These are phyloP conservation scores for Trematocara macrostoma DNA, from an alignment of 2,113 vertebrate genomes.

Conservation along the genomic window DNA sequence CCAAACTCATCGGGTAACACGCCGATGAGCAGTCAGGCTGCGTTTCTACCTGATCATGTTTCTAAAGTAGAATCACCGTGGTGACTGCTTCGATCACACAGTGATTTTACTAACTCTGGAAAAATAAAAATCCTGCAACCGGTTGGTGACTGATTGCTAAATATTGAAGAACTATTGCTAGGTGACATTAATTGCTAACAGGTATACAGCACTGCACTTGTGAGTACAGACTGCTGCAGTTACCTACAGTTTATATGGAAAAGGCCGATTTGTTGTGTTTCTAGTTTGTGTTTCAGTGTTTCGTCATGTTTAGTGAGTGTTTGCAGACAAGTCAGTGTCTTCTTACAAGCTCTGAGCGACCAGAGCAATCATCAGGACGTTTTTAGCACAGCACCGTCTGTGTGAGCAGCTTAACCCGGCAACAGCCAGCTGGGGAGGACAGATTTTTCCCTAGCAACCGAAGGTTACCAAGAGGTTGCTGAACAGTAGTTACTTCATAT, in stretches of 20 bases:
- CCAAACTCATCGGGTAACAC: background rate
- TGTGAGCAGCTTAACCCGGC: background rate
- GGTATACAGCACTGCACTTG: background rate
- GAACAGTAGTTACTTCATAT: background rate
- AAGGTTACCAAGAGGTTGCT: background rate
- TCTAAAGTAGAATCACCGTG: background rate
- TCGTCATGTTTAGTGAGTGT: background rate
- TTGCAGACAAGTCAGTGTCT: background rate
- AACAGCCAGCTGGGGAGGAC: background rate
- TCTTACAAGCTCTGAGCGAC: background rate
- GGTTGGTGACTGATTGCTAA: background rate
- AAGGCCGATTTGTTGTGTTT: background rate
- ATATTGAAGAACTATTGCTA: background rate
- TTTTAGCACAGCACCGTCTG: background rate
- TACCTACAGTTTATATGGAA: background rate
- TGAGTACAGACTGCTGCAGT: background rate
- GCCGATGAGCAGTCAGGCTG: background rate
- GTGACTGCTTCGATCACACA: background rate
- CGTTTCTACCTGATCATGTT: background rate
- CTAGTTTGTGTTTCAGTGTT: background rate
- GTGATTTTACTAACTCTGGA: background rate
- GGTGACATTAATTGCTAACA: background rate
- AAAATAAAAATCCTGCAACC: background rate
- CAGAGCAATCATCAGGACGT: background rate
- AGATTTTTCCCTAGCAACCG: background rate